phyloP scores from a whole-genome alignment of 2,797 vertebrate species.

The Buphagus erythrorhynchus region DNA sequence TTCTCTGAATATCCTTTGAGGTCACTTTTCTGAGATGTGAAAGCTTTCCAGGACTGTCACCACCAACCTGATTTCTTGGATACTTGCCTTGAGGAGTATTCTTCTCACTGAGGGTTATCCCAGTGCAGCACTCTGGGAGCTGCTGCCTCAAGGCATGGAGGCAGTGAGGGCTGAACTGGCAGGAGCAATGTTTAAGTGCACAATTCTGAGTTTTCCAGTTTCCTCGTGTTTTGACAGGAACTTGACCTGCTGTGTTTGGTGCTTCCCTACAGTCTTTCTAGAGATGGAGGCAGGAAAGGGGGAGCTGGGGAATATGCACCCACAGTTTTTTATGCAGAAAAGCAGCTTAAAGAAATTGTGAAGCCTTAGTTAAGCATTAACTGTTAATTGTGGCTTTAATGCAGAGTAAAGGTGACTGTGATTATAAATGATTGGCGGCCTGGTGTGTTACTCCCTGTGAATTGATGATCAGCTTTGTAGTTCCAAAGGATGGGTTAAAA shows the following conservation, averaged over 20 bases:
- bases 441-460: not conserved
- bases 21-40: not conserved
- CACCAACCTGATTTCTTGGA: not conserved
- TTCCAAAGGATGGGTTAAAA: not conserved
- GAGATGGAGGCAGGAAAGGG: not conserved
- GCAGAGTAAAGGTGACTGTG: not conserved
- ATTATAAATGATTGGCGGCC: not conserved
- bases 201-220: not conserved
- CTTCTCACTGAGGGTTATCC: not conserved
- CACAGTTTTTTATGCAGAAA: not conserved
- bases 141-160: not conserved
- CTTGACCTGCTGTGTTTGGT: not conserved
- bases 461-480: not conserved
- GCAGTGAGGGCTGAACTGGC: not conserved
- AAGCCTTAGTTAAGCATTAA: not conserved
- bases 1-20: not conserved
- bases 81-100: not conserved
- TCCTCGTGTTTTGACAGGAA: accelerated
- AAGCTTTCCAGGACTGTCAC: not conserved
- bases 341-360: not conserved
- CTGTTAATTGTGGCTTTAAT: slow-evolving; percentile 6
- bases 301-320: not conserved
- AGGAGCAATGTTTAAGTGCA: not conserved
- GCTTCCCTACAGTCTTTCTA: not conserved
- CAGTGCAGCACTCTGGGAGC: not conserved